Conservation (phyloP, 2,113 vertebrate genomes). For the Hiodon alosoides region DNA sequence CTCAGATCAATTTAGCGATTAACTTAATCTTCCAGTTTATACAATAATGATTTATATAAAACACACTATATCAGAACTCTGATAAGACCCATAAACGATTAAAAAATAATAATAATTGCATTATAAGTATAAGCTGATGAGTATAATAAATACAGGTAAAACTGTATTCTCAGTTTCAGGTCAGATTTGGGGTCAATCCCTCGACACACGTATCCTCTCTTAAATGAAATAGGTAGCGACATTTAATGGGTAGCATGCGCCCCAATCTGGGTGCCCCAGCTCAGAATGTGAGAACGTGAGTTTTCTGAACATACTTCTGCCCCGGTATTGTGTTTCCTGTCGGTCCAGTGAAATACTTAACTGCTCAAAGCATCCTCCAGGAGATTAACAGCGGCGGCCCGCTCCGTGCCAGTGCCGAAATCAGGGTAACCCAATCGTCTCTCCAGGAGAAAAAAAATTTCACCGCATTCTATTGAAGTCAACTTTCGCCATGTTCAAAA, state of each 20-base stretch:
- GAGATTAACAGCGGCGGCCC: conserved; percentile 32
- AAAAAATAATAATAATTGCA: not conserved
- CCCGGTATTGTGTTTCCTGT: not conserved
- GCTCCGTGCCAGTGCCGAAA: conserved; percentile 10
- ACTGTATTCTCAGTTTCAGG: not conserved
- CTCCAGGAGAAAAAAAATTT: conserved; percentile 36
- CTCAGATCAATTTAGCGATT: no score
- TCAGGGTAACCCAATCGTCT: conserved; percentile 41
- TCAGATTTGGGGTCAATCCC: not conserved
- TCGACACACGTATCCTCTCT: conserved; percentile 11
- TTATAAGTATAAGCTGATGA: not conserved
- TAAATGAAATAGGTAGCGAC: not conserved
- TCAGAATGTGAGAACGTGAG: not conserved
- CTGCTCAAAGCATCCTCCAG: conserved; percentile 29
- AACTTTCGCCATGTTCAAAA: conserved; percentile 39
- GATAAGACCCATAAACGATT: no score
- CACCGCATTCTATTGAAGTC: conserved; percentile 45
- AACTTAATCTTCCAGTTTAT: no score
- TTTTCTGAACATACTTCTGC: conserved; percentile 15
- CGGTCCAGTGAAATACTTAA: conserved; percentile 42
- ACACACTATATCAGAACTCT: no score
- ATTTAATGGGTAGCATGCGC: conserved; percentile 10
- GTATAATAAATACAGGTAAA: not conserved
- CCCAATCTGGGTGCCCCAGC: not conserved
- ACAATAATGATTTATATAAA: no score